A percentile compares a stretch with the other conserved stretches of the same genome.
Evolutionary conservation across 2,113 vertebrate genomes (phyloP).

Genomic region (Otolemur garnettii): DNA sequence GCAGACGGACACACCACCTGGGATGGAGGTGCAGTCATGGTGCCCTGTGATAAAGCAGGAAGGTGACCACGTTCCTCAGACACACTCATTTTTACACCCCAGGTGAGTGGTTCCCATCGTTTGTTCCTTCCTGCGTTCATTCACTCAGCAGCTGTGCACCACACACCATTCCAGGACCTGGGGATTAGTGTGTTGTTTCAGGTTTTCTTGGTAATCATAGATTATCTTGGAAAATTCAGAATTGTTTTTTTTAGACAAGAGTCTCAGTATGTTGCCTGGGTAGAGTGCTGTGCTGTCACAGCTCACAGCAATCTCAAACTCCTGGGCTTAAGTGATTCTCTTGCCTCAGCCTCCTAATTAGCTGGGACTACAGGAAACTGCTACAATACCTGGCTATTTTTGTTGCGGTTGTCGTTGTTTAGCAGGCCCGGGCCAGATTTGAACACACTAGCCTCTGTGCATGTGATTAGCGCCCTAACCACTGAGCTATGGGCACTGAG

Average conservation of each 20-base stretch:
- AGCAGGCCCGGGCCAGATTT: too few relatives aligned
- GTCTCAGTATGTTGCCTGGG: too few relatives aligned
- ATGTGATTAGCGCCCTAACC: too few relatives aligned
- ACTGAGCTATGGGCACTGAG: too few relatives aligned
- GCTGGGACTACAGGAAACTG: too few relatives aligned
- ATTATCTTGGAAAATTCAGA: conserved; percentile 44
- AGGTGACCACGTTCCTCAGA: conserved; percentile 90
- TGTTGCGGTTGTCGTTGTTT: too few relatives aligned
- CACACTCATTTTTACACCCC: conserved; percentile 93
- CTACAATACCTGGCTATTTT: too few relatives aligned
- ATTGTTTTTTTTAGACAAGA: background rate
- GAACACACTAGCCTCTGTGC: too few relatives aligned
- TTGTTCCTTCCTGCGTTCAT: background rate
- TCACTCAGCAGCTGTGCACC: background rate
- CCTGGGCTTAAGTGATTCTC: too few relatives aligned
- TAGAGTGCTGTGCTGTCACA: too few relatives aligned
- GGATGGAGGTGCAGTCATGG: conserved; percentile 92
- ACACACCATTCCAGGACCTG: background rate
- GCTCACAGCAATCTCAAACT: too few relatives aligned
- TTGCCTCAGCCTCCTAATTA: too few relatives aligned
- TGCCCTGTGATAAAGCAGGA: conserved; percentile 98
- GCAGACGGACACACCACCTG: conserved; percentile 91
- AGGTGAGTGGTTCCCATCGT: conserved; percentile 88
- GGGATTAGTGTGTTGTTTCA: background rate
- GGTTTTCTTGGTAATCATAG: conserved; percentile 21